Evolutionary conservation across 2,888 invertebrate species (phyloP).

Genomic region (Galerucella calmariensis): DNA sequence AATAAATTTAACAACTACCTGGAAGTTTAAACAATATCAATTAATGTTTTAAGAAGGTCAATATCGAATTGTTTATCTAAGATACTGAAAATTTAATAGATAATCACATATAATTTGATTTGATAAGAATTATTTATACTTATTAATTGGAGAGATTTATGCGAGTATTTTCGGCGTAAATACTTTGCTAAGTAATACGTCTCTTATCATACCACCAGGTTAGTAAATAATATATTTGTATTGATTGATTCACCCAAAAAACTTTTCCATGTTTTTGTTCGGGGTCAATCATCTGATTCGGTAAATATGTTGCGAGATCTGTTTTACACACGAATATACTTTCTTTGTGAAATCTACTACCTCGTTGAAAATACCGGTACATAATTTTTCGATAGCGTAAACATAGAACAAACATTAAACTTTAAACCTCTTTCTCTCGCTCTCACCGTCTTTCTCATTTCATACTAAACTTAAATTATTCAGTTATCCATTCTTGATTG

Average conservation of each 20-base stretch:
- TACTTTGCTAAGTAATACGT: no score
- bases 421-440: slow-evolving; percentile 10
- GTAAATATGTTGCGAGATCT: neutral
- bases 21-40: neutral
- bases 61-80: neutral
- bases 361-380: slow-evolving; percentile 26
- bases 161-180: no score
- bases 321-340: slow-evolving; percentile 9
- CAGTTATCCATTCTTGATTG: slow-evolving; percentile 35
- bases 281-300: slow-evolving; percentile 12
- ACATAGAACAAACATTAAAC: slow-evolving; percentile 32
- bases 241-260: no score
- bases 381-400: slow-evolving; percentile 27
- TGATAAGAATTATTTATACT: no score
- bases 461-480: slow-evolving; percentile 25
- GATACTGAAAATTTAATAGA: no score
- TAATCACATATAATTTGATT: no score
- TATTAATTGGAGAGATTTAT: no score
- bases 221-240: no score
- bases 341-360: slow-evolving; percentile 15
- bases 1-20: neutral
- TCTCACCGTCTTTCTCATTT: neutral
- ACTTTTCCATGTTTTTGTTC: neutral
- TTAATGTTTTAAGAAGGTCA: neutral
- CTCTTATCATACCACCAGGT: no score